Conservation (phyloP, 1,140 invertebrate species). For the Aphis gossypii region DNA sequence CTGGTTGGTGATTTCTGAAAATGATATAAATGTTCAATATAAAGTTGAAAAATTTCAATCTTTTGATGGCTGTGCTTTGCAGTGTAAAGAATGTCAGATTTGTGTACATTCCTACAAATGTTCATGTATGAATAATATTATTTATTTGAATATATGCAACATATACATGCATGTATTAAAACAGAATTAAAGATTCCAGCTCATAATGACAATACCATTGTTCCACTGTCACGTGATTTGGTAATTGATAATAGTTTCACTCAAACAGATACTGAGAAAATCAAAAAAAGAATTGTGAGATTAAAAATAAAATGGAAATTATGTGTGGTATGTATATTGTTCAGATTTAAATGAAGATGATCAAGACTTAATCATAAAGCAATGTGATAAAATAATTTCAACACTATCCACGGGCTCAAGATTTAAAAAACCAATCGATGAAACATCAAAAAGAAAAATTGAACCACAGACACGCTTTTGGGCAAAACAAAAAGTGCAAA, state of each 20-base stretch:
- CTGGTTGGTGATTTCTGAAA: neutral
- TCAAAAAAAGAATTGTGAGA: neutral
- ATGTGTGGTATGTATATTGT: neutral
- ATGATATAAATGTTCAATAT: neutral
- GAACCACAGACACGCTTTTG: too few species aligned
- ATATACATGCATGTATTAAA: neutral
- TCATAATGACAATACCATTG: neutral
- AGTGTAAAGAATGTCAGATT: neutral
- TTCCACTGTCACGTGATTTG: neutral
- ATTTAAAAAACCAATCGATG: too few species aligned
- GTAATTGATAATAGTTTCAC: neutral
- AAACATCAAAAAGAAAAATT: too few species aligned
- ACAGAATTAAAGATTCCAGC: neutral
- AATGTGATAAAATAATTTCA: neutral
- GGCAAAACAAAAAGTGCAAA: too few species aligned
- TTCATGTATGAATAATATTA: neutral
- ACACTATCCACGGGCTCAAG: too few species aligned
- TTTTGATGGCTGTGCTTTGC: neutral
- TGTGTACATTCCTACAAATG: neutral
- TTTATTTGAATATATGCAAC: neutral
- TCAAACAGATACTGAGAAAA: neutral
- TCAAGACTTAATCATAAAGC: neutral
- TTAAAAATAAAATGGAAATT: slow-evolving; percentile 20
- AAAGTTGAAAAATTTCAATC: neutral
- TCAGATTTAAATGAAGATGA: neutral